Percentiles rank a stretch among this genome's conserved stretches.
phyloP scores from a whole-genome alignment of 37 sponge, comb jelly and placozoan genomes.

The Ianthella basta region DNA sequence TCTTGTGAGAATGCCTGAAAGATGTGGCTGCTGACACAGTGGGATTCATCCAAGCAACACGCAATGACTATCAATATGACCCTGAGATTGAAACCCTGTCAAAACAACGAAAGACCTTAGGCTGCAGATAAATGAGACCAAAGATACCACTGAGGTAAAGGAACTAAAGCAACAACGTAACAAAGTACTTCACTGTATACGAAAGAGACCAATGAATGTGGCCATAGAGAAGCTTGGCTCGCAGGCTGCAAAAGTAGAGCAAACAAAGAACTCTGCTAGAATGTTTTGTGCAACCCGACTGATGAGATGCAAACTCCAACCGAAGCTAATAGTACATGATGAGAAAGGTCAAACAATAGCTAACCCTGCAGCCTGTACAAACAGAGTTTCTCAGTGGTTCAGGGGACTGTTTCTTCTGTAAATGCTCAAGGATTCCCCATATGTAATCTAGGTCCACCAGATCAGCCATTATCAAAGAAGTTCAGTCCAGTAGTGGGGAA shows the following conservation, averaged over 20 bases:
- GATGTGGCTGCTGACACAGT: background rate
- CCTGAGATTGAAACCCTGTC: slow-evolving; percentile 26
- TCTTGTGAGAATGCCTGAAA: slow-evolving; percentile 11
- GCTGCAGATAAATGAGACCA: slow-evolving; percentile 6
- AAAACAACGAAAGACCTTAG: slow-evolving; percentile 14
- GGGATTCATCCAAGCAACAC: slow-evolving; percentile 18
- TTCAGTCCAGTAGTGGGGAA: background rate
- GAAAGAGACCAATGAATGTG: slow-evolving; percentile 17
- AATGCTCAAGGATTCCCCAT: slow-evolving; percentile 10
- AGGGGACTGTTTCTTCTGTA: background rate
- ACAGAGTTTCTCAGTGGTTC: slow-evolving; percentile 13
- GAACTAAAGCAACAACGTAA: slow-evolving; percentile 17
- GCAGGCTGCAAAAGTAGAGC: slow-evolving; percentile 16
- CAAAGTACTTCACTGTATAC: slow-evolving; percentile 1
- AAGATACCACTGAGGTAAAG: background rate
- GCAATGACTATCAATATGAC: slow-evolving; percentile 8
- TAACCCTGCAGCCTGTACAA: slow-evolving; percentile 22
- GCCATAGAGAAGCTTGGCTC: slow-evolving; percentile 26
- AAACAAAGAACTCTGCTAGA: slow-evolving; percentile 11
- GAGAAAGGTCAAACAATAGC: slow-evolving; percentile 21
- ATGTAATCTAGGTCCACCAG: slow-evolving; percentile 7
- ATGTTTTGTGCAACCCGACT: slow-evolving; percentile 26
- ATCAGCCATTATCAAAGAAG: slow-evolving; percentile 13
- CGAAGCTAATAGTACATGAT: slow-evolving; percentile 7
- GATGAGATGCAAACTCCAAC: slow-evolving; percentile 22